These are phyloP conservation scores for Acanthurus lineatus DNA, from an alignment of 2,797 vertebrate species.

Conservation along the genomic window DNA sequence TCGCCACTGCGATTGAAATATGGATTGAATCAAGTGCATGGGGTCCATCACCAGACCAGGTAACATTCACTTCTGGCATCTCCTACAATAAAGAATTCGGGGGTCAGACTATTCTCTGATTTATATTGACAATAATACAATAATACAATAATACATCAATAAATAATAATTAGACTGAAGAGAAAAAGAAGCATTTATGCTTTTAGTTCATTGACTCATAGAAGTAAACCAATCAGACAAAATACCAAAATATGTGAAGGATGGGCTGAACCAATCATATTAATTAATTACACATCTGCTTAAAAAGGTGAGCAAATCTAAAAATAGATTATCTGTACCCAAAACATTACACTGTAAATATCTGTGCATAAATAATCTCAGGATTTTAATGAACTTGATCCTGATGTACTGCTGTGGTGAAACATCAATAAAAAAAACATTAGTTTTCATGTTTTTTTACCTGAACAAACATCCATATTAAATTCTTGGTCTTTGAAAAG, in stretches of 20 bases:
- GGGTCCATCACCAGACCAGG: slow-evolving; percentile 91
- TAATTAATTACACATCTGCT: not conserved
- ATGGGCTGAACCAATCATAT: not conserved
- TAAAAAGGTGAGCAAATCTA: not conserved
- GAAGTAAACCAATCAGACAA: not conserved
- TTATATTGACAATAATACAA: not conserved
- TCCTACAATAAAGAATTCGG: slow-evolving; percentile 84
- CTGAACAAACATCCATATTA: not conserved
- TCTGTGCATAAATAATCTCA: not conserved
- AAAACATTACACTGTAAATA: not conserved
- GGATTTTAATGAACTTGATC: not conserved
- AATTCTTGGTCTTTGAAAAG: not conserved
- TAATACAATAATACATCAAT: no score
- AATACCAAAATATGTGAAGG: not conserved
- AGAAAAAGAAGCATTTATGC: no score
- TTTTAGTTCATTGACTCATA: no score
- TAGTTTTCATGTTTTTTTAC: not conserved
- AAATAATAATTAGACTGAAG: no score
- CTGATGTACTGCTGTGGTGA: not conserved
- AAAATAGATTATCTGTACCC: not conserved
- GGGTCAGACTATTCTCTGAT: slow-evolving; percentile 3
- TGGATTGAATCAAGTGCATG: slow-evolving; percentile 90
- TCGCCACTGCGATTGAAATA: slow-evolving; percentile 95
- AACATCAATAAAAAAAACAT: not conserved
- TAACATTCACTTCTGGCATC: slow-evolving; percentile 94